Evolutionary conservation across 2,888 invertebrate genomes (phyloP), one percentile per base, ranked within the genome.

Genomic region (Drosophila melanocephala): DNA sequence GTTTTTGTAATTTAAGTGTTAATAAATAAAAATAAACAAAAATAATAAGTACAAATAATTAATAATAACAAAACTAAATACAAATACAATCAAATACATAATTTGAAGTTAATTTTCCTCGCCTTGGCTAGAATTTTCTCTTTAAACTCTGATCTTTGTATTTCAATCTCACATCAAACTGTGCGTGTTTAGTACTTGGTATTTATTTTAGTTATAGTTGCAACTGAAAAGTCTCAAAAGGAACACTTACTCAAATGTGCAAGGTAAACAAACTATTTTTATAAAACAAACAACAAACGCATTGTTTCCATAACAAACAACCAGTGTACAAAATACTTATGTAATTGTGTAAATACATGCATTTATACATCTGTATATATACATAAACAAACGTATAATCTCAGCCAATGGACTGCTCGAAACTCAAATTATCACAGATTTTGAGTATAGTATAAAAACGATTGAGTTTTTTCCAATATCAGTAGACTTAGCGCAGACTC

Each of bases 191-290:
- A 4, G 47, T 22, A 2, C 2, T 9, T 47, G 47, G 26, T 47
- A 47, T 47, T 47, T 47, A 1, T 47, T 47, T 47, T 26, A 47
- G 26, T 47, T 26, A 16, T 2, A 28, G 26, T 47, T 22, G 47
- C 47, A 47, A 26, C 47, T 16, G 47, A 47, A 9, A 16, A 16
- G 26, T 2, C 47, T 26, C 30, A 22, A 53, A 42, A 22, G 19
- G 12, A 19, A 42, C 28, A 52, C 33, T 47, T 66, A 66, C 66
- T 72, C 56, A 69, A 76, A 80, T 62, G 67, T 30, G 72, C 60
- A 52, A 67, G 56, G 66, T 83, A 79, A 79, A 83, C 80, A 79
- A 79, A 22, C 22, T n/a, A 60, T 47, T 47, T 47, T 47, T 9
- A 28, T 28, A 50, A 63, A 44, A 59, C 39, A 60, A 44, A 30